Conservation (phyloP, 1,140 invertebrate genomes). For the Aphidius gifuensis region DNA sequence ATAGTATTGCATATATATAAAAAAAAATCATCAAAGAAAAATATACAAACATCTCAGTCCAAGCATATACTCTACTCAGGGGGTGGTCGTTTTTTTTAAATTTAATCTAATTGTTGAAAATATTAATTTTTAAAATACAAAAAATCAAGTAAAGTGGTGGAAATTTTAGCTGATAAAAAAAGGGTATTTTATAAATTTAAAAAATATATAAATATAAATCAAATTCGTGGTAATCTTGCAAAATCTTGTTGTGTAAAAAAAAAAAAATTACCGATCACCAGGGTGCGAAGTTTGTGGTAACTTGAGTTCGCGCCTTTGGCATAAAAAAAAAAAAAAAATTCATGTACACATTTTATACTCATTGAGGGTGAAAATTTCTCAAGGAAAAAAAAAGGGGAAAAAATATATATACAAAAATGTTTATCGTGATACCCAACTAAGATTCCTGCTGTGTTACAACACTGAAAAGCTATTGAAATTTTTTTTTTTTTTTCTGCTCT, state of each 20-base stretch:
- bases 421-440: slow-evolving; percentile 17
- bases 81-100: too few relatives aligned
- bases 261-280: slow-evolving; percentile 13
- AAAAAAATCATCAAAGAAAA: too few relatives aligned
- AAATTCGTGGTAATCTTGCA: slow-evolving; percentile 23
- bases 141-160: too few relatives aligned
- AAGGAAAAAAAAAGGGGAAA: background rate
- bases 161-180: background rate
- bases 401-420: slow-evolving; percentile 20
- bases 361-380: background rate
- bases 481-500: slow-evolving; percentile 35
- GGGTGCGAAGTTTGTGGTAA: slow-evolving; percentile 4
- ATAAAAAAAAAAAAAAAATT: too few relatives aligned
- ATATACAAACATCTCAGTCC: too few relatives aligned
- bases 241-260: slow-evolving; percentile 17
- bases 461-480: slow-evolving; percentile 32
- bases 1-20: too few relatives aligned
- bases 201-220: slow-evolving; percentile 16
- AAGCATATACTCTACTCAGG: too few relatives aligned
- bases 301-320: background rate
- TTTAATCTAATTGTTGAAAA: too few relatives aligned
- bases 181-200: slow-evolving; percentile 16
- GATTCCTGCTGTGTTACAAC: slow-evolving; percentile 5
- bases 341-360: background rate
- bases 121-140: too few relatives aligned